phyloP scores from a whole-genome alignment of 2,797 vertebrate genomes.

The Atherinosoma microstoma region DNA sequence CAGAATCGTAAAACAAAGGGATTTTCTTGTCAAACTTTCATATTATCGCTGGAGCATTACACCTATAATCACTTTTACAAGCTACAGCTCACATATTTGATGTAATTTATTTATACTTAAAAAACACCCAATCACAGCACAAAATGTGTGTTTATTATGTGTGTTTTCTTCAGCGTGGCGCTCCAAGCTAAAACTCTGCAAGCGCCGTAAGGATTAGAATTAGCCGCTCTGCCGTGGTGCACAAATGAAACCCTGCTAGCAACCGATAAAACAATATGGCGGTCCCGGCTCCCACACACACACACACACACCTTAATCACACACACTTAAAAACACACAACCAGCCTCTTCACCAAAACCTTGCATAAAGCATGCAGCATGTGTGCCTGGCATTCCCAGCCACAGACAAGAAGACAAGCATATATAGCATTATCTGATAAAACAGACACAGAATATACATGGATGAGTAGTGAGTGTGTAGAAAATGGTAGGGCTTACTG shows the following conservation, averaged over 20 bases:
- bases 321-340: neutral
- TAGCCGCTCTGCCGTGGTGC: constrained; percentile 65
- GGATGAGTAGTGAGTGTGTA: constrained; percentile 56
- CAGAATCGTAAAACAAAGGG: constrained; percentile 22
- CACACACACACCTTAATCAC: no score
- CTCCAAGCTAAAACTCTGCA: constrained; percentile 45
- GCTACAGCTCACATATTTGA: constrained; percentile 22
- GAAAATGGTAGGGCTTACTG: constrained; percentile 83
- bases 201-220: constrained; percentile 69
- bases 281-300: constrained; percentile 23
- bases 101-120: constrained; percentile 31
- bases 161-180: constrained; percentile 31
- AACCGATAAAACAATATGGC: constrained; percentile 71
- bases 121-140: constrained; percentile 36
- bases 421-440: constrained; percentile 59
- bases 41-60: constrained; percentile 25
- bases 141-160: constrained; percentile 20
- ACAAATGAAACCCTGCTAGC: constrained; percentile 68
- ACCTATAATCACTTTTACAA: constrained; percentile 34
- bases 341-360: constrained; percentile 8
- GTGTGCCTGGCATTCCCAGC: constrained; percentile 38
- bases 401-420: constrained; percentile 49
- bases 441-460: constrained; percentile 64
- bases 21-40: constrained; percentile 28
- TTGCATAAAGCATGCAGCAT: constrained; percentile 29